Base-by-base conservation (phyloP, 2,797 vertebrate species). In the Schizopygopsis pylzovi region DNA sequence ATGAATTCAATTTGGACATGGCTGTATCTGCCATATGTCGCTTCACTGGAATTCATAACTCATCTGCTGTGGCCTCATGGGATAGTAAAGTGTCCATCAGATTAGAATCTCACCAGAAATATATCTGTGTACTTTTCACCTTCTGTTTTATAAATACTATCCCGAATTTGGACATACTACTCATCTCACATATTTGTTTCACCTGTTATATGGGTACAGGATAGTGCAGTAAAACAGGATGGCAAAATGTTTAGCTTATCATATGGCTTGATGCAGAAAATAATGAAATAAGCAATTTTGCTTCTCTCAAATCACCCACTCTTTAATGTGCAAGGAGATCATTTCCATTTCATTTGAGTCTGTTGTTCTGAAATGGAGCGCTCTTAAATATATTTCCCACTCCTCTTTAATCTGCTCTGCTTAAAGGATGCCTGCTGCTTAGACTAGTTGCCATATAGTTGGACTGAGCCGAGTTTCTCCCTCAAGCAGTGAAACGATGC, bases 381-480 rank as follows among this genome's bases (percentile, higher is more conserved):
- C 83, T 78, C 59, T 83, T 83, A 65, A 75, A 59, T 49, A 39
- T 52, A 76, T 84, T 84, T 68, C 63, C 61, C 63, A 68, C 63
- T 54, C 75, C 63, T 84, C 75, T 79, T 70, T 63, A 70, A 79
- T 70, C 75, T 79, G 25, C 63, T 70, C 49, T 28, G 49, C 63
- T 70, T 79, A 79, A 84, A 84, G 45, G 63, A 84, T 70, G 37
- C 49, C 75, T 84, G 83, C 65, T 84, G 83, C 59, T 84, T 56
- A 25, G 59, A 41, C 45, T 84, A n/a, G 43, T n/a, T 77, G 61
- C 73, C 73, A 54, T n/a, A 20, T 52, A 77, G 61, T 65, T 18
- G 22, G 33, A 54, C 61, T 52, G 22, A 56, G 73, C 6, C 6
- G 47, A 68, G 73, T 68, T 78, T 84, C 49, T 84, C 49, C 63